Base-by-base conservation (phyloP, 2,113 vertebrate species). In the Cyrtonyx montezumae region DNA sequence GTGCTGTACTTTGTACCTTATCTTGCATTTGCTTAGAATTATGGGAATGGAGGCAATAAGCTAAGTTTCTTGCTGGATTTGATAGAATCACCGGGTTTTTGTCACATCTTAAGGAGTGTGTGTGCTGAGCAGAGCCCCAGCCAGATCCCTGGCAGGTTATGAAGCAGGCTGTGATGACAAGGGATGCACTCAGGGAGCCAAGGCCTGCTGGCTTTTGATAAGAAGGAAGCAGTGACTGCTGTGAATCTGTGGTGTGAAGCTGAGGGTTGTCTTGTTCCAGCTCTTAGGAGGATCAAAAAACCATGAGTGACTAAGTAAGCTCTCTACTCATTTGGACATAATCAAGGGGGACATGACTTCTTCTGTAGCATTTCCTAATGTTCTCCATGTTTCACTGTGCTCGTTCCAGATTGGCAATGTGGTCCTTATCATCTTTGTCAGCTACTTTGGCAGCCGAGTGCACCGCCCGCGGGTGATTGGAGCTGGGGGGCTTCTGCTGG, bases 371-470 rank as follows among this genome's bases (percentile, higher is more conserved):
- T 20, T n/a, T 83, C 8, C 23, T 83, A n/a, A 70, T 5, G 0
- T 8, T 79, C 55, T 77, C 32, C 43, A 25, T 9, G 0, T 43
- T 88, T n/a, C 22, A 2, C 73, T 92, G 69, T 89, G 96, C 91
- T 75, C 19, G 79, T 87, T 83, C 32, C 86, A 99, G 99, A 97
- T 99, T 9, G 98, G 99, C 93, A 99, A 99, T 23, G 97, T 98
- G 21, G 85, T 98, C 69, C 98, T 99, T 93, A 99, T 99, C 81
- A 98, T 99, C 94, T 99, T 99, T 1, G 98, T 99, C 91, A 99
- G 99, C 97, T 99, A 99, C 97, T 98, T 99, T 1, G 99, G 99
- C 76, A 98, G 98, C 76, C 97, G 99, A 1, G 98, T 99, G 12
- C 98, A 99, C 95, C 98, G 99, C 15, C 99, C 99, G 0, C 97